These are phyloP conservation scores for Etheostoma spectabile DNA, from an alignment of 2,113 vertebrate genomes.

Conservation along the genomic window DNA sequence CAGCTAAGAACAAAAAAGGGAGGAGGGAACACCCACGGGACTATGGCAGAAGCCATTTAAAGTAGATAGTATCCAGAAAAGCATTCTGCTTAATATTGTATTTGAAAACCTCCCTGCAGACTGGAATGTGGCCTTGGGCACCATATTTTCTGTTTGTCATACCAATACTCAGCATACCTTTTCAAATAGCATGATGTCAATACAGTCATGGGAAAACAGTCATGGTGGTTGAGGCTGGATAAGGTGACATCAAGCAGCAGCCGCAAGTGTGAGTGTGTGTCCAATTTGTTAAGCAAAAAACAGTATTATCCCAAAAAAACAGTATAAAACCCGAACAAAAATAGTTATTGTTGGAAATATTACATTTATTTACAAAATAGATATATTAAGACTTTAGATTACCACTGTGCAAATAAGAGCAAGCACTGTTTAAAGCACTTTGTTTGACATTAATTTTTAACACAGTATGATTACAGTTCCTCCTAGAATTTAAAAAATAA, in stretches of 20 bases:
- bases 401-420: conserved; percentile 66
- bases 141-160: not conserved
- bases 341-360: conserved; percentile 42
- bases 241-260: conserved; percentile 2
- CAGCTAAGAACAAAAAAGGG: conserved; percentile 9
- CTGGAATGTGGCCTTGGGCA: conserved; percentile 14
- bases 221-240: not conserved
- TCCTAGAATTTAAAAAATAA: conserved; percentile 1
- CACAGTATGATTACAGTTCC: conserved; percentile 23
- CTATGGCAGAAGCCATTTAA: conserved; percentile 9
- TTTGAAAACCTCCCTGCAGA: not conserved
- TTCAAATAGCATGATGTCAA: conserved; percentile 15
- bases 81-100: not conserved
- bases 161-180: conserved; percentile 11
- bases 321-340: not conserved
- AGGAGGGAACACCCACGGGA: conserved; percentile 41
- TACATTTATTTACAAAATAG: conserved; percentile 73
- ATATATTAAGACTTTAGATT: conserved; percentile 66
- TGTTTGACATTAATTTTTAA: conserved; percentile 34
- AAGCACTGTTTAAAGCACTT: conserved; percentile 39
- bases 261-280: too few species aligned
- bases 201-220: not conserved
- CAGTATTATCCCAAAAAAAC: not conserved
- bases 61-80: conserved; percentile 11
- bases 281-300: not conserved